phyloP scores from a whole-genome alignment of 2,797 vertebrate species.

The Cygnus olor region DNA sequence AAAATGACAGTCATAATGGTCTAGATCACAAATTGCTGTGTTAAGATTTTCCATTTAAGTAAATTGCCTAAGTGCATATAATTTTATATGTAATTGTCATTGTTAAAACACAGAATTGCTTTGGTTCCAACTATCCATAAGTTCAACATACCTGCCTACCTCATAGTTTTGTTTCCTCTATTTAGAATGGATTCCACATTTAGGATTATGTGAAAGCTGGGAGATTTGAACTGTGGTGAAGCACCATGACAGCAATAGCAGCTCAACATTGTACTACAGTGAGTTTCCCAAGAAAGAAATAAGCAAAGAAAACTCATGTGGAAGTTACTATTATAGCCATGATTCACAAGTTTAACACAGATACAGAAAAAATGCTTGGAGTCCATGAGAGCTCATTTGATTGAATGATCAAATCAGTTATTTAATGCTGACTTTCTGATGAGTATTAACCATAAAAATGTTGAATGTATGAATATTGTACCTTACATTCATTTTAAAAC shows the following conservation, averaged over 20 bases:
- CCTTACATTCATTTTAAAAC: not conserved
- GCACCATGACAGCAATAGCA: not conserved
- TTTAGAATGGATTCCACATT: not conserved
- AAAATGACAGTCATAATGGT: slow-evolving; percentile 29
- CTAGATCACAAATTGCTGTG: slow-evolving; percentile 51
- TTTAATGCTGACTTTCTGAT: not conserved
- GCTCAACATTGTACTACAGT: not conserved
- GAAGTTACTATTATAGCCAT: not conserved
- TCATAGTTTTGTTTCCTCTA: not conserved
- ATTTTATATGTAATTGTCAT: slow-evolving; percentile 49
- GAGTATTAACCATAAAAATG: not conserved
- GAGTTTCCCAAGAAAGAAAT: not conserved
- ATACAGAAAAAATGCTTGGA: not conserved
- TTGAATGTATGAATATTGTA: not conserved
- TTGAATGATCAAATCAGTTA: not conserved
- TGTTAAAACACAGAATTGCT: not conserved
- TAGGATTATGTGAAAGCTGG: not conserved
- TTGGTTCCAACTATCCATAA: not conserved
- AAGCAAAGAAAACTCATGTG: not conserved
- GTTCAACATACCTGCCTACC: not conserved
- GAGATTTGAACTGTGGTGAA: not conserved
- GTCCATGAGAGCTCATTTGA: not conserved
- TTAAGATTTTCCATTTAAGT: slow-evolving; percentile 51
- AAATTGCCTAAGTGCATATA: slow-evolving; percentile 47
- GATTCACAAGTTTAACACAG: not conserved